A percentile compares a stretch with the other conserved stretches of the same genome.
Evolutionary conservation across 2,797 vertebrate genomes (phyloP).

Genomic region (Tragelaphus eurycerus): DNA sequence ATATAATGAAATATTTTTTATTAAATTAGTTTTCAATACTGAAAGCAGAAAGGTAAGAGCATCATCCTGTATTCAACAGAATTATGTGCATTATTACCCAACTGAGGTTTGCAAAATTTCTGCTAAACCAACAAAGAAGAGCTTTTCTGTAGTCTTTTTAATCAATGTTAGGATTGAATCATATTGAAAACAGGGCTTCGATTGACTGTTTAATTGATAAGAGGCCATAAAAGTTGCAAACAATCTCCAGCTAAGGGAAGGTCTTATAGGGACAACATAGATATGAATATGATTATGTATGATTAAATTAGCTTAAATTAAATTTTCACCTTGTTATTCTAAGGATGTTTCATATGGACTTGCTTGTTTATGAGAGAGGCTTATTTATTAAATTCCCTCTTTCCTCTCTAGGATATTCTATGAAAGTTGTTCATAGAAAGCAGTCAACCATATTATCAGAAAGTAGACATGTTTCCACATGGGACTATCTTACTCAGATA

Average conservation of each 20-base stretch:
- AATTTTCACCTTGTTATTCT: constrained; percentile 24
- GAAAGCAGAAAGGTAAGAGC: not conserved
- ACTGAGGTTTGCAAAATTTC: not conserved
- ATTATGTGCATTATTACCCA: not conserved
- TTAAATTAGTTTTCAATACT: not conserved
- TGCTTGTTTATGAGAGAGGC: constrained; percentile 8
- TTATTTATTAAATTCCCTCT: constrained; percentile 34
- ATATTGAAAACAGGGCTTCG: not conserved
- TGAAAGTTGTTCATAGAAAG: not conserved
- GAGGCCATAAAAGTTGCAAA: constrained; percentile 6
- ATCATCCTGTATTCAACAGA: not conserved
- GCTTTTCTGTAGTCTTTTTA: constrained; percentile 3
- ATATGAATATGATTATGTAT: constrained; percentile 8
- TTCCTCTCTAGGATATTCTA: not conserved
- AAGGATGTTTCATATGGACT: constrained; percentile 30
- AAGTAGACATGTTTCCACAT: not conserved
- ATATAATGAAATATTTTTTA: not conserved
- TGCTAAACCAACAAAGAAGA: not conserved
- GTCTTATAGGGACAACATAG: not conserved
- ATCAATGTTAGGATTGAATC: constrained; percentile 46
- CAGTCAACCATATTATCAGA: not conserved
- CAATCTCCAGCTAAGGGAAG: not conserved
- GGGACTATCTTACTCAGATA: not conserved
- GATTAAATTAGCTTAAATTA: constrained; percentile 35
- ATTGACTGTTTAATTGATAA: constrained; percentile 47